Evolutionary conservation across 1,140 invertebrate genomes (phyloP), one percentile per base, ranked within the genome.

Genomic region (Bombus ignitus): DNA sequence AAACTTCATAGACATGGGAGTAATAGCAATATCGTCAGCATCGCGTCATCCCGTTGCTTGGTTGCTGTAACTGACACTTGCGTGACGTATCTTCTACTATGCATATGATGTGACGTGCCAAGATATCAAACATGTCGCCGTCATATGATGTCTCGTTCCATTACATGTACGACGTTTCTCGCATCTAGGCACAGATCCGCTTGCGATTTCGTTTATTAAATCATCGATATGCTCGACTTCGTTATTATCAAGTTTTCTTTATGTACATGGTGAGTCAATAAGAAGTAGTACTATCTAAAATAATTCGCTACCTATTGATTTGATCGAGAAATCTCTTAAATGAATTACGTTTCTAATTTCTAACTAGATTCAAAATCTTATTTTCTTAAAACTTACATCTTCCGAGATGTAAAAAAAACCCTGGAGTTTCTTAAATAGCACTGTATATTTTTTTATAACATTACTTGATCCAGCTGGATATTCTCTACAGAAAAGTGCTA

Each of bases 111-210:
- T 72, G 74, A 78, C 75, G 75, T 68, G 75, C 75, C 57, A 53
- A 79, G 77, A 78, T 79, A 84, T 84, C 75, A 66, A 79, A 71
- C 66, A 79, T 79, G 75, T 84, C 82, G 47, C 75, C 57, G 66
- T 84, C 82, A 79, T 9, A 71, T 25, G 75, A 42, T 79, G 82
- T 83, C 71, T 77, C 59, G 73, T 76, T 76, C 57, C 65, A 39
- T 82, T 65, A 65, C 28, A 62, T 37, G 62, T n/a, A 39, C 57
- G 37, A 44, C 42, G 72, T n/a, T 32, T 32, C n/a, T 65, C 71
- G 66, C 81, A 75, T 32, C 13, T 28, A 39, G 3, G 8, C 15
- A 53, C 22, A 32, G 18, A 66, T 82, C 57, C 15, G 37, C 35
- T 65, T 37, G 32, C 8, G 32, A 75, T 82, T 75, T 47, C 57